These are phyloP conservation scores for Mastomys natalensis DNA, from an alignment of 2,113 vertebrate species.

Conservation along the genomic window DNA sequence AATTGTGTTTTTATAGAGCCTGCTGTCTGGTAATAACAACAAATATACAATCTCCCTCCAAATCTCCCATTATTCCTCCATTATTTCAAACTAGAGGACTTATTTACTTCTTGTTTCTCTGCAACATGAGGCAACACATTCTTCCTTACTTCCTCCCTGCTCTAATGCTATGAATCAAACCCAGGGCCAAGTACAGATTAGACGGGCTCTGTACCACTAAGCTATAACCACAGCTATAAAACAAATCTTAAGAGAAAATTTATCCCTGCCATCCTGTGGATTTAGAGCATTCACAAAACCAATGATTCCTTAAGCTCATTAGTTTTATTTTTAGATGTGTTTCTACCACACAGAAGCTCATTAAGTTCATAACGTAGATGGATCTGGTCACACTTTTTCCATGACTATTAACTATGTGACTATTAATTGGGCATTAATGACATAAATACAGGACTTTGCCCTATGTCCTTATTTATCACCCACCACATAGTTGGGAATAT, in stretches of 20 bases:
- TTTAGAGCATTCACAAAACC: constrained; percentile 48
- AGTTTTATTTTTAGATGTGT: constrained; percentile 47
- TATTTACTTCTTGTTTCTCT: constrained; percentile 39
- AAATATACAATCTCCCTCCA: neutral
- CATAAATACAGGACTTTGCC: neutral
- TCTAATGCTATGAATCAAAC: neutral
- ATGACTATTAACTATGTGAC: neutral
- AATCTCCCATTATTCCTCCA: neutral
- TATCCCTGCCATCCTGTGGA: neutral
- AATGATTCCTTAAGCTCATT: constrained; percentile 19
- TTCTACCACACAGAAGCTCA: constrained; percentile 7
- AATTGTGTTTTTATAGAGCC: constrained; percentile 24
- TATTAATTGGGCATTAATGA: neutral
- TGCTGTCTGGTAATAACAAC: neutral
- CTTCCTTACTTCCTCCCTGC: neutral
- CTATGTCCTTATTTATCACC: neutral
- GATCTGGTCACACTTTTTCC: neutral
- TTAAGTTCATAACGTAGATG: neutral
- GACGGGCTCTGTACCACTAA: neutral
- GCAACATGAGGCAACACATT: neutral
- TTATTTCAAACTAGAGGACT: neutral
- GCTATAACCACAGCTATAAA: neutral
- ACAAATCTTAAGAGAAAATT: neutral
- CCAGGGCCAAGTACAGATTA: neutral
- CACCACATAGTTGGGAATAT: neutral